These are phyloP conservation scores for Hypomecis atomaria DNA, from an alignment of 2,888 invertebrate species.

Conservation along the genomic window DNA sequence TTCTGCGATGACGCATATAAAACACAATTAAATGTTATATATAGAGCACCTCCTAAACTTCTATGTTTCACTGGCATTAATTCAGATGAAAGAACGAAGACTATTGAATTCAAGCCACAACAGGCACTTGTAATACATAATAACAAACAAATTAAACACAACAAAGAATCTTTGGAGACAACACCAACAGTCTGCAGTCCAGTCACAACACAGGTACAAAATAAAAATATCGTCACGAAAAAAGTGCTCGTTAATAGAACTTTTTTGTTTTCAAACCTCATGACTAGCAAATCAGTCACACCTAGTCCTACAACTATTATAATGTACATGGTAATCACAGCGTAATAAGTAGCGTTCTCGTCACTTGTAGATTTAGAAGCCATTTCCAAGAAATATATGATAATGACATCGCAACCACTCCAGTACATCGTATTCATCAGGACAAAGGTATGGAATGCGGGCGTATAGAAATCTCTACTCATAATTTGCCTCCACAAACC, in stretches of 20 bases:
- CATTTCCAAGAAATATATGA: conserved; percentile 28
- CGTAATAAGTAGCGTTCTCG: conserved; percentile 20
- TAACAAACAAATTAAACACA: conserved; percentile 21
- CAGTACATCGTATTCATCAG: conserved; percentile 28
- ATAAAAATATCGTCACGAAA: conserved; percentile 10
- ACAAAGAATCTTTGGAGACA: conserved; percentile 16
- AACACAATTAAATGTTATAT: conserved; percentile 20
- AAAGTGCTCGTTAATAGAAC: conserved; percentile 13
- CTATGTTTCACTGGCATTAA: conserved; percentile 38
- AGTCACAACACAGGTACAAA: conserved; percentile 1
- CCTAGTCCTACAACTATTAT: conserved; percentile 13
- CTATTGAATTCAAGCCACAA: conserved; percentile 15
- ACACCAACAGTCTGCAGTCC: conserved; percentile 10
- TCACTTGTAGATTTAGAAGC: conserved; percentile 20
- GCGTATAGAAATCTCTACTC: conserved; percentile 34
- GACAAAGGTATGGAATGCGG: conserved; percentile 25
- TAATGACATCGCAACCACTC: conserved; percentile 26
- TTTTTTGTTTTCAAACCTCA: conserved; percentile 10
- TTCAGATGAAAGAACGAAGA: conserved; percentile 23
- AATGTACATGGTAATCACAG: conserved; percentile 18
- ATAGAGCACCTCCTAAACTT: conserved; percentile 31
- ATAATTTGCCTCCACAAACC: conserved; percentile 11
- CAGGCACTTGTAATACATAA: conserved; percentile 8
- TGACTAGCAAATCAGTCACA: conserved; percentile 11
- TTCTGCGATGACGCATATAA: conserved; percentile 28